These are phyloP conservation scores for Harpegnathos saltator DNA, from an alignment of 1,140 invertebrate genomes.

Conservation along the genomic window DNA sequence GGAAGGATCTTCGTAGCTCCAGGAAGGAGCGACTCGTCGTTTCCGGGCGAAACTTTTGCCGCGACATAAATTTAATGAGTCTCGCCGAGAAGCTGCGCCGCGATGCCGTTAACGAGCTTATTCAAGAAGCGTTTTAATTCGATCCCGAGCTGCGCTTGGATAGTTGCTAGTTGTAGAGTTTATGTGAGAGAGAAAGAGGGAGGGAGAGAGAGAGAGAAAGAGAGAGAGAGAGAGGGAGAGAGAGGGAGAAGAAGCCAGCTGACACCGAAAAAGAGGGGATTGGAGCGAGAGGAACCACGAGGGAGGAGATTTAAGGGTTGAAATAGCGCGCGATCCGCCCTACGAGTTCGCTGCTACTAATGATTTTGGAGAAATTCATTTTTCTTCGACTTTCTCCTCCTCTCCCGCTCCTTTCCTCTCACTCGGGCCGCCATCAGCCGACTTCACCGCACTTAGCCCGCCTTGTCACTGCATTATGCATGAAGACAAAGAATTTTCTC, in stretches of 20 bases:
- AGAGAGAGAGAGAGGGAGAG: not conserved
- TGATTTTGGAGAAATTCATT: constrained; percentile 32
- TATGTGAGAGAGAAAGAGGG: not conserved
- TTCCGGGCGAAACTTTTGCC: constrained; percentile 47
- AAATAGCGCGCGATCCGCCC: constrained; percentile 6
- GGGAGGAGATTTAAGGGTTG: constrained; percentile 20
- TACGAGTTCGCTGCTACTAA: constrained; percentile 30
- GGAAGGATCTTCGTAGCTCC: not conserved
- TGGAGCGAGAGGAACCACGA: not conserved
- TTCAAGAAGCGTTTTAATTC: constrained; percentile 77
- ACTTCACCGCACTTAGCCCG: constrained; percentile 1
- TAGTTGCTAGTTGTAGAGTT: constrained; percentile 12
- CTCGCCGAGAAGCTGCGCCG: constrained; percentile 65
- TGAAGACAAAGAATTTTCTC: constrained; percentile 41
- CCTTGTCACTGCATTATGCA: constrained; percentile 53
- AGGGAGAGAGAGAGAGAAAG: not conserved
- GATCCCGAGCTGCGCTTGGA: constrained; percentile 57
- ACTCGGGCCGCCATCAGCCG: too few species aligned
- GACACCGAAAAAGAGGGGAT: too few species aligned
- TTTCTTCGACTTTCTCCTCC: not conserved
- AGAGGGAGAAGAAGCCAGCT: not conserved
- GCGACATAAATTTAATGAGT: constrained; percentile 76
- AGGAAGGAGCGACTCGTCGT: constrained; percentile 27
- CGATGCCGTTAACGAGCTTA: constrained; percentile 75
- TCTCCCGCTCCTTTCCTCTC: too few species aligned